Conservation (phyloP, 1,140 invertebrate species). For the Philotrypesis tridentata region DNA sequence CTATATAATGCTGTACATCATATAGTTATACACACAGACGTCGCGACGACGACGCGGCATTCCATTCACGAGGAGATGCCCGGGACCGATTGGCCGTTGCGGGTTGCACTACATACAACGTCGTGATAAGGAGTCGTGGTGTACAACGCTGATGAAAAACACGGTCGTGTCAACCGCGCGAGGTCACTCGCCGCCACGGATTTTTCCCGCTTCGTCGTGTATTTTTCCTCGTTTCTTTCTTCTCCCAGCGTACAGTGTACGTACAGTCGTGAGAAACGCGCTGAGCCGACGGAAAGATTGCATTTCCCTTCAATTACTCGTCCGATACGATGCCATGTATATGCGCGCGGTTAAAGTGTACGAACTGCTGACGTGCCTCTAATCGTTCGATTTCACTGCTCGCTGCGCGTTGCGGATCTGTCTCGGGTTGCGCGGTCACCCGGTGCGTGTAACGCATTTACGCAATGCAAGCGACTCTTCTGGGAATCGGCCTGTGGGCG, state of each 20-base stretch:
- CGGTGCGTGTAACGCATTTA: too few species aligned
- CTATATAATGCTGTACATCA: not conserved
- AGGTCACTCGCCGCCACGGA: slow-evolving; percentile 18
- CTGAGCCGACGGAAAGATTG: not conserved
- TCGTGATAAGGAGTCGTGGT: slow-evolving; percentile 9
- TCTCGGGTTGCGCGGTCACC: too few species aligned
- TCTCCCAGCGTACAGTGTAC: not conserved
- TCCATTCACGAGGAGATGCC: slow-evolving; percentile 8
- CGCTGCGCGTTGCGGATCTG: too few species aligned
- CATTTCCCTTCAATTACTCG: slow-evolving; percentile 7
- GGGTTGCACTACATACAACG: slow-evolving; percentile 5
- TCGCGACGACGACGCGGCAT: not conserved
- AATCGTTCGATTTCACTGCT: too few species aligned
- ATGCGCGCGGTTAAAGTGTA: too few species aligned
- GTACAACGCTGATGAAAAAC: too few species aligned
- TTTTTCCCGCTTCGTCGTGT: slow-evolving; percentile 4
- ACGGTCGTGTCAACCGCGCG: slow-evolving; percentile 15
- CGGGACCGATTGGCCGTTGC: slow-evolving; percentile 20
- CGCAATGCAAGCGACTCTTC: too few species aligned
- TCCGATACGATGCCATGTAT: not conserved
- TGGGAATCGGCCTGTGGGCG: too few species aligned
- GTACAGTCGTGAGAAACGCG: not conserved
- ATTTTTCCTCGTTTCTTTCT: not conserved
- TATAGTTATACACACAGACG: not conserved
- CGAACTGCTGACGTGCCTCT: too few species aligned